phyloP scores from a whole-genome alignment of 1,140 invertebrate genomes.

The Hylaeus volcanicus region DNA sequence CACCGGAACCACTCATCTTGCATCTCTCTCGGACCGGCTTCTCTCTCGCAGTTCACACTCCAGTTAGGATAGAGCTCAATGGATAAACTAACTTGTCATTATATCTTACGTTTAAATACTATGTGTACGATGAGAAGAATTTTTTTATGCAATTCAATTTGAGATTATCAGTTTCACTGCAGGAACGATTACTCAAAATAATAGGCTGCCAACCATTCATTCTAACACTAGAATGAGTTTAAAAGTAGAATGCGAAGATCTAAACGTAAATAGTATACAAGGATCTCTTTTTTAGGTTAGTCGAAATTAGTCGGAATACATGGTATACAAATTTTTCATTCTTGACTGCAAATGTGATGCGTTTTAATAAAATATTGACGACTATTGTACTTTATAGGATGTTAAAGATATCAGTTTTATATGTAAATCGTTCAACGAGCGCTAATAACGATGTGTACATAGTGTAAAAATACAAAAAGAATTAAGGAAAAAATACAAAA shows the following conservation, averaged over 20 bases:
- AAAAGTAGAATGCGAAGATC: not conserved
- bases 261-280: not conserved
- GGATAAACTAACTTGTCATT: too few relatives aligned
- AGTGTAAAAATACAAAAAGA: not conserved
- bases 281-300: conserved; percentile 7
- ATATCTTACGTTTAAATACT: too few relatives aligned
- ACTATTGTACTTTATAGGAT: not conserved
- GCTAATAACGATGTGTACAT: conserved; percentile 8
- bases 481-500: not conserved
- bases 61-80: too few relatives aligned
- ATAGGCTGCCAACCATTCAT: not conserved
- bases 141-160: not conserved
- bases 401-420: conserved; percentile 6
- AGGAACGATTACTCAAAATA: not conserved
- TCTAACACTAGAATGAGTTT: not conserved
- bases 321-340: not conserved
- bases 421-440: not conserved
- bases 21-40: too few relatives aligned
- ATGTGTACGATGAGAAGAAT: too few relatives aligned
- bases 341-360: conserved; percentile 1
- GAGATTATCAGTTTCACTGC: not conserved
- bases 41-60: too few relatives aligned
- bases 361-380: not conserved
- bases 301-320: not conserved
- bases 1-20: too few relatives aligned